Percentiles rank a stretch among this genome's conserved stretches.
Evolutionary conservation across 37 sponge, comb jelly and placozoan genomes (phyloP).

Genomic region (Geodia barretti): DNA sequence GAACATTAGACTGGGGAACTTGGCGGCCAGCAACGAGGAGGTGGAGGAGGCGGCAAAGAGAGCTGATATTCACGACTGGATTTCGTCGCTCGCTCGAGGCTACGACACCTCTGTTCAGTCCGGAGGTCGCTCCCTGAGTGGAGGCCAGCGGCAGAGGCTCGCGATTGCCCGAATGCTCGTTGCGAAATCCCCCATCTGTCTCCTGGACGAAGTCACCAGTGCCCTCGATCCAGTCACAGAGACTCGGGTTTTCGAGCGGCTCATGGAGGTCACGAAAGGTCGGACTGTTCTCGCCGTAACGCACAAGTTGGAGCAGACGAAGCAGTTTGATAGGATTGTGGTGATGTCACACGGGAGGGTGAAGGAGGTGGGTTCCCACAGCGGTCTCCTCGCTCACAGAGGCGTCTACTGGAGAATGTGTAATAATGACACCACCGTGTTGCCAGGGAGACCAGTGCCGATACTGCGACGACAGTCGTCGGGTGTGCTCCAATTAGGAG

Average conservation of each 20-base stretch:
- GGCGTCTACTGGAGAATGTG: slow-evolving; percentile 53
- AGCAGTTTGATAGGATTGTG: slow-evolving; percentile 55
- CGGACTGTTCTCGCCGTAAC: slow-evolving; percentile 52
- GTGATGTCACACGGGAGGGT: slow-evolving; percentile 55
- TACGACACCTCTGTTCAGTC: slow-evolving; percentile 50
- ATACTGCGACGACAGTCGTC: slow-evolving; percentile 3
- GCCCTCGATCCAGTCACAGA: slow-evolving; percentile 56
- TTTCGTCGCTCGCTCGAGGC: slow-evolving; percentile 35
- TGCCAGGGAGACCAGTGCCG: background rate
- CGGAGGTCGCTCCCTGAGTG: slow-evolving; percentile 40
- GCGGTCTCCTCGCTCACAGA: slow-evolving; percentile 36
- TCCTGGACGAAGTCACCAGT: slow-evolving; percentile 68
- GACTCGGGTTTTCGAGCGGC: slow-evolving; percentile 17
- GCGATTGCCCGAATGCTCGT: slow-evolving; percentile 65
- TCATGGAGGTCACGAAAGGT: slow-evolving; percentile 52
- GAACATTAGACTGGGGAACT: slow-evolving; percentile 49
- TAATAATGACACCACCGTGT: background rate
- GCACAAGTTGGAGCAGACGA: slow-evolving; percentile 46
- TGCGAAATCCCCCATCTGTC: slow-evolving; percentile 26
- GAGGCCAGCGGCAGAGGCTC: slow-evolving; percentile 59
- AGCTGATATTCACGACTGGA: slow-evolving; percentile 53
- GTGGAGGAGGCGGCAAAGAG: slow-evolving; percentile 41
- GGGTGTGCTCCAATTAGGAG: background rate
- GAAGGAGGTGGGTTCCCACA: slow-evolving; percentile 55
- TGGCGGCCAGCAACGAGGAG: slow-evolving; percentile 29